Base-by-base conservation (phyloP, 2,113 vertebrate genomes). In the Sorex fumeus region DNA sequence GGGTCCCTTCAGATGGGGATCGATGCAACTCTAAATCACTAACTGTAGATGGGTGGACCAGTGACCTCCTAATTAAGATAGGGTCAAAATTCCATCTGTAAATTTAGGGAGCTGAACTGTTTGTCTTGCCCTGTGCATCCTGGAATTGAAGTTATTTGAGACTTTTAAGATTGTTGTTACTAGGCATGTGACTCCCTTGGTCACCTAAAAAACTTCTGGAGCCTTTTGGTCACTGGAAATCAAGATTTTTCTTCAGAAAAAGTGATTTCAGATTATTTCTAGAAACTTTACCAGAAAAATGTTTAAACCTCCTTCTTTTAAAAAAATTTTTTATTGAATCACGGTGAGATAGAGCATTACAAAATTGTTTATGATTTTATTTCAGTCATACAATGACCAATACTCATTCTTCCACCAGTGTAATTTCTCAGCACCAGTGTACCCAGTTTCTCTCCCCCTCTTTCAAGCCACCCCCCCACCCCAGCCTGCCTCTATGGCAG, bases 191-290 rank as follows among this genome's bases (percentile, higher is more conserved):
- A 53, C 69, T 43, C 75, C 80, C 36, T 6, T 15, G 21, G 9
- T 40, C 28, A 79, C 57, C 75, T 74, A 25, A 80, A 86, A n/a
- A 43, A 40, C 45, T 87, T 30, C 45, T 34, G 34, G 45, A 84
- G 28, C 10, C 64, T 64, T 81, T 28, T 32, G 45, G 23, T 75
- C 47, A 4, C 10, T 13, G 2, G 30, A 69, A 94, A 78, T 47
- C 19, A 25, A 47, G 27, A 67, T 57, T 10, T 66, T 77, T 34
- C 60, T 90, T 30, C 11, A 67, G 78, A 81, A 85, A 75, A 78
- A 50, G 18, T 50, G 16, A 67, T 50, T 86, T 87, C 53, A 83
- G 40, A 79, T 80, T 10, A n/a, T 66, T 70, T 86, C 28, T 87
- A 67, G 60, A 94, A 84, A 76, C 50, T 36, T 83, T 67, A 50